Conservation (phyloP, 2,797 vertebrate species). For the Hippocampus kuda region DNA sequence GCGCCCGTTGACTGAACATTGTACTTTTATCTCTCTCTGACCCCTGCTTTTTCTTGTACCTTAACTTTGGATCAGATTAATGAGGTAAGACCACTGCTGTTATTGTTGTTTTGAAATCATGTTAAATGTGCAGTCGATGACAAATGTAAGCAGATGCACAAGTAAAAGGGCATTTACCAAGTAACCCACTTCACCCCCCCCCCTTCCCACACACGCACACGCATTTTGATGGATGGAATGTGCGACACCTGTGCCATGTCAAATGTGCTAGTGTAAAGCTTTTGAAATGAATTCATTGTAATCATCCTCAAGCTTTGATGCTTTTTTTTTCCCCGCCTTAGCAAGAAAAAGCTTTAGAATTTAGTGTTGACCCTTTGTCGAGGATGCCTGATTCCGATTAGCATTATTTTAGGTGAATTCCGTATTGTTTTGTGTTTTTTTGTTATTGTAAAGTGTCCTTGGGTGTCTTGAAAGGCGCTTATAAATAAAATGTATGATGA, state of each 20-base stretch:
- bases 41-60: constrained; percentile 67
- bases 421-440: no score
- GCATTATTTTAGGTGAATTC: no score
- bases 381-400: no score
- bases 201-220: not conserved
- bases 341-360: no score
- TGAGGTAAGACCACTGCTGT: constrained; percentile 70
- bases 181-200: not conserved
- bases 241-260: not conserved
- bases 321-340: not conserved
- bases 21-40: constrained; percentile 69
- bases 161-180: constrained; percentile 57
- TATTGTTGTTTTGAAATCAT: constrained; percentile 33
- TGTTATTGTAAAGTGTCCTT: no score
- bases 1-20: constrained; percentile 60
- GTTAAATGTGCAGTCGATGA: constrained; percentile 27
- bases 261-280: not conserved
- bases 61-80: constrained; percentile 78
- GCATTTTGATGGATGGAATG: not conserved
- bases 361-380: no score
- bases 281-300: not conserved
- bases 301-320: not conserved
- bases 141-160: constrained; percentile 26
- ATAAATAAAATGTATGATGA: no score
- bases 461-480: no score